These are phyloP conservation scores for Scalopus aquaticus DNA, from an alignment of 2,113 vertebrate genomes.

Conservation along the genomic window DNA sequence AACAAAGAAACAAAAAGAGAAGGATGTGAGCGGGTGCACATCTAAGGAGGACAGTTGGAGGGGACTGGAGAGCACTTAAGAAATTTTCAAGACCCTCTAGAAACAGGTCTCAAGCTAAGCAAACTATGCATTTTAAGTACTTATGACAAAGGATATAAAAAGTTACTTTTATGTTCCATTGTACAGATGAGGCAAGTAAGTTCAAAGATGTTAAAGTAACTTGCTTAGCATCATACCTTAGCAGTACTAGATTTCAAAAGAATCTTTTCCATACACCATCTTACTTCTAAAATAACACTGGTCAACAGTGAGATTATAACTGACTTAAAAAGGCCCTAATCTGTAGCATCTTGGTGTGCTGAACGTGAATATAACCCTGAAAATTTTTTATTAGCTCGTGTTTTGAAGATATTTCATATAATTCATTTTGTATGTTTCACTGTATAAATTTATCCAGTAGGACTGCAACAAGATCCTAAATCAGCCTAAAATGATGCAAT, in stretches of 20 bases:
- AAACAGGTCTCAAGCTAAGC: background rate
- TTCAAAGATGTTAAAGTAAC: constrained; percentile 12
- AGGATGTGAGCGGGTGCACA: background rate
- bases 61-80: background rate
- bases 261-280: background rate
- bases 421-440: no score
- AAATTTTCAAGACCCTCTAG: background rate
- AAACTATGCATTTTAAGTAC: background rate
- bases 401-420: no score
- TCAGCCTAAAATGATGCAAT: no score
- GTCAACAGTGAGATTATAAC: no score
- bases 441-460: no score
- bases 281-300: background rate
- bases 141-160: background rate
- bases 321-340: no score
- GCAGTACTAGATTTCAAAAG: background rate
- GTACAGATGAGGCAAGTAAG: constrained; percentile 20
- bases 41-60: background rate
- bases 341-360: no score
- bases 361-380: no score
- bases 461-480: no score
- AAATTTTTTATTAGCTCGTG: no score
- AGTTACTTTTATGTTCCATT: constrained; percentile 1
- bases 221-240: background rate
- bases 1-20: background rate